phyloP scores from a whole-genome alignment of 1,140 invertebrate species.

The Sipha flava region DNA sequence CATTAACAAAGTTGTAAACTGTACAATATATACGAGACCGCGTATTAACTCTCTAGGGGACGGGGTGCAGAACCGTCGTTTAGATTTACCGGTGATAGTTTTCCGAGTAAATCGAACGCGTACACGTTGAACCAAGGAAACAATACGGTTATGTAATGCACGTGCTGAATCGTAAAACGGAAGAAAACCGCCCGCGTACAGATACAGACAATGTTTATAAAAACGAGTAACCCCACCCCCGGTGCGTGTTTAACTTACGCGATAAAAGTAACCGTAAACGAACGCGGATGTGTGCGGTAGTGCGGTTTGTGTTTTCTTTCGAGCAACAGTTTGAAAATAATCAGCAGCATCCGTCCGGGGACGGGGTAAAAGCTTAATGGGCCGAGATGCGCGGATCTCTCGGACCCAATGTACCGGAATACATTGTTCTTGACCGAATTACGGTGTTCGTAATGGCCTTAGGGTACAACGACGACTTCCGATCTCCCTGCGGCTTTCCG shows the following conservation, averaged over 20 bases:
- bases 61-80: no score
- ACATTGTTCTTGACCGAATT: constrained; percentile 27
- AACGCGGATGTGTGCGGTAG: no score
- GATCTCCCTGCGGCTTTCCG: not conserved
- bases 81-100: no score
- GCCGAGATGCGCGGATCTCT: not conserved
- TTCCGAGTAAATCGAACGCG: no score
- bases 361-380: not conserved
- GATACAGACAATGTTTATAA: not conserved
- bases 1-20: no score
- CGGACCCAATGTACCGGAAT: not conserved
- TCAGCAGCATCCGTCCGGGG: not conserved
- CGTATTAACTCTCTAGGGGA: no score
- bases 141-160: no score
- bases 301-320: not conserved
- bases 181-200: not conserved
- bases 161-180: not conserved
- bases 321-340: constrained; percentile 21
- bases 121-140: no score
- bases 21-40: no score
- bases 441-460: not conserved
- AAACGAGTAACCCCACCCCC: not conserved
- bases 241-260: not conserved
- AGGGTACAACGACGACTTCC: not conserved
- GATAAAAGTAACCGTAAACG: not conserved